A percentile compares a stretch with the other conserved stretches of the same genome.
Evolutionary conservation across 1,140 invertebrate genomes (phyloP).

Genomic region (Zaprionus davidi): DNA sequence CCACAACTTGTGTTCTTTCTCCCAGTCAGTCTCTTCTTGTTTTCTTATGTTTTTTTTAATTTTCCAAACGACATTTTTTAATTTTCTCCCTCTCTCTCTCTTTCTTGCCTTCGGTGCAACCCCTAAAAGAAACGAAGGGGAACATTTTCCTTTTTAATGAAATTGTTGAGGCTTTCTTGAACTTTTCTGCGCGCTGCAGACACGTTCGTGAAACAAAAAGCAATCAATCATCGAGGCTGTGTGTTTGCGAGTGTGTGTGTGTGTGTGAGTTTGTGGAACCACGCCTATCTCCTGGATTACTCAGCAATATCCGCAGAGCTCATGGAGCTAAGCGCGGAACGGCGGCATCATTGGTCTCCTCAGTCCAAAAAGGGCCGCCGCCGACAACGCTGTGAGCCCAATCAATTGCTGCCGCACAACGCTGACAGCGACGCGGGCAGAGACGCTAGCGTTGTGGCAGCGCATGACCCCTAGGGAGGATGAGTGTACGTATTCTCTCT

Average conservation of each 20-base stretch:
- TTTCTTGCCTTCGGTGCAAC: background rate
- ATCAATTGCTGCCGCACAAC: slow-evolving; percentile 75
- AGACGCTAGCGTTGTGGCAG: slow-evolving; percentile 10
- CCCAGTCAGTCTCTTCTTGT: background rate
- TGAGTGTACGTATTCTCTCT: slow-evolving; percentile 6
- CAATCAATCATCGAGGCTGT: slow-evolving; percentile 77
- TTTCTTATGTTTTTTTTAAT: slow-evolving; percentile 35
- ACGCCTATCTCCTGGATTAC: slow-evolving; percentile 84
- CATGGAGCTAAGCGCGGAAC: slow-evolving; percentile 47
- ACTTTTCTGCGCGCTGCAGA: slow-evolving; percentile 60
- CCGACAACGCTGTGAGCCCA: slow-evolving; percentile 65
- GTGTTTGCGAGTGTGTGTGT: slow-evolving; percentile 23
- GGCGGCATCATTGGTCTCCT: slow-evolving; percentile 79
- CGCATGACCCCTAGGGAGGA: slow-evolving; percentile 53
- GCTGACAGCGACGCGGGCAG: slow-evolving; percentile 53
- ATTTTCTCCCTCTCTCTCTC: slow-evolving; percentile 1
- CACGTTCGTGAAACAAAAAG: slow-evolving; percentile 71
- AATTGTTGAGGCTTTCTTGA: slow-evolving; percentile 75
- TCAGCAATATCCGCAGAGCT: slow-evolving; percentile 69
- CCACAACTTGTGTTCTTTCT: background rate
- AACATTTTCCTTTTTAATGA: slow-evolving; percentile 63
- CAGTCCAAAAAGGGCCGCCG: slow-evolving; percentile 41
- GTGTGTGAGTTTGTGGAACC: slow-evolving; percentile 65
- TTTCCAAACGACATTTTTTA: slow-evolving; percentile 65
- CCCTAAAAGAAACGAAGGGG: background rate